Conservation (phyloP, 2,888 invertebrate genomes). For the Ectemnius continuus region DNA sequence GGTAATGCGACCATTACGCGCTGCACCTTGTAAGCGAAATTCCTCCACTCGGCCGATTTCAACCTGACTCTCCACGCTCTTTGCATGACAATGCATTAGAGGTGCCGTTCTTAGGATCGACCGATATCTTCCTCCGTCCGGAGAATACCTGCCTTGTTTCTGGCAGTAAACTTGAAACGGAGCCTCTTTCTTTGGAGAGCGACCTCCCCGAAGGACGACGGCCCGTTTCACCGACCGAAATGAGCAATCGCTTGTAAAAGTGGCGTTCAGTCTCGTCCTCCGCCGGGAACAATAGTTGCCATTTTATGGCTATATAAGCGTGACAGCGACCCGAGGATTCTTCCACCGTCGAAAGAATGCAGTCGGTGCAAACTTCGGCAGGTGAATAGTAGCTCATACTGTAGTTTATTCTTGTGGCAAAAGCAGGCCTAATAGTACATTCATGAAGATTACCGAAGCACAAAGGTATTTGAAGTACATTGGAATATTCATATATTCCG, state of each 20-base stretch:
- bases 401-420: too few relatives aligned
- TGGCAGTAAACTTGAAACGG: slow-evolving; percentile 29
- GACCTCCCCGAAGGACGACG: slow-evolving; percentile 51
- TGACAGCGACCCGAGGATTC: too few relatives aligned
- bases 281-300: neutral
- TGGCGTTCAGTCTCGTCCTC: slow-evolving; percentile 36
- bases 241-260: slow-evolving; percentile 46
- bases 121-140: slow-evolving; percentile 35
- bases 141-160: slow-evolving; percentile 43
- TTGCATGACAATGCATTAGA: slow-evolving; percentile 39
- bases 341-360: too few relatives aligned
- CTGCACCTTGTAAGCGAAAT: slow-evolving; percentile 19
- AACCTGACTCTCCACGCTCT: slow-evolving; percentile 16
- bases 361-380: too few relatives aligned
- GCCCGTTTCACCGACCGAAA: slow-evolving; percentile 54
- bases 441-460: too few relatives aligned
- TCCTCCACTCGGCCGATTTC: slow-evolving; percentile 22
- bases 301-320: neutral
- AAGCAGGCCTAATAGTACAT: too few relatives aligned
- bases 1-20: neutral
- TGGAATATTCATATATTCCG: too few relatives aligned
- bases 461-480: too few relatives aligned
- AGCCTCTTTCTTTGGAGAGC: slow-evolving; percentile 24
- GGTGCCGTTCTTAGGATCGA: slow-evolving; percentile 19
- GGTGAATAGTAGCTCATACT: too few relatives aligned